Conservation (phyloP, 1,140 invertebrate species). For the Pemphigus obesinymphae region DNA sequence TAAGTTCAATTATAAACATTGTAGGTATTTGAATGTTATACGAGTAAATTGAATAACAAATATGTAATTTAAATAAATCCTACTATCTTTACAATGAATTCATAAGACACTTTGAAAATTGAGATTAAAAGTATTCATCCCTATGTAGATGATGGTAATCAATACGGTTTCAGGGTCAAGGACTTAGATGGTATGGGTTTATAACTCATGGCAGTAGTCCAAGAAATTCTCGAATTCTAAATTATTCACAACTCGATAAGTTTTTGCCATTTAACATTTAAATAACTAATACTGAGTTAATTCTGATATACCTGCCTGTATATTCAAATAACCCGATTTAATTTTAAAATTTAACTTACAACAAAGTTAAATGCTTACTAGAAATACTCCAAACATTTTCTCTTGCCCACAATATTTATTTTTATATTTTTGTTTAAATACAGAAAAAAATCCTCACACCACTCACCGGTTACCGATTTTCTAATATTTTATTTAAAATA, state of each 20-base stretch:
- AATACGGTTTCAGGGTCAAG: constrained; percentile 14
- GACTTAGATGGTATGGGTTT: background rate
- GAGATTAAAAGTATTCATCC: background rate
- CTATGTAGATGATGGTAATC: background rate
- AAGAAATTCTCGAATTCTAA: background rate
- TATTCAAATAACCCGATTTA: background rate
- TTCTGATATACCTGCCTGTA: background rate
- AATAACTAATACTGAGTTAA: background rate
- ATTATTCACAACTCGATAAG: background rate
- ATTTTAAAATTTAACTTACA: background rate
- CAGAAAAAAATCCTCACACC: no score
- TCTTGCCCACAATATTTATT: background rate
- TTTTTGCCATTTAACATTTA: background rate
- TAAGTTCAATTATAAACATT: background rate
- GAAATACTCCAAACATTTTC: background rate
- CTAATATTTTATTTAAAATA: no score
- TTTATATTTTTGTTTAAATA: background rate
- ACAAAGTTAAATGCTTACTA: background rate
- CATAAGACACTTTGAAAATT: background rate
- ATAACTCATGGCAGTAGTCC: background rate
- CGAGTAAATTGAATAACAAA: background rate
- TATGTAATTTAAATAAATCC: background rate
- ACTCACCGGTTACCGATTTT: no score
- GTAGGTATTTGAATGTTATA: background rate
- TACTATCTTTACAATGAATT: background rate